Evolutionary conservation across 2,113 vertebrate species (phyloP).

Genomic region (Phycodurus eques): DNA sequence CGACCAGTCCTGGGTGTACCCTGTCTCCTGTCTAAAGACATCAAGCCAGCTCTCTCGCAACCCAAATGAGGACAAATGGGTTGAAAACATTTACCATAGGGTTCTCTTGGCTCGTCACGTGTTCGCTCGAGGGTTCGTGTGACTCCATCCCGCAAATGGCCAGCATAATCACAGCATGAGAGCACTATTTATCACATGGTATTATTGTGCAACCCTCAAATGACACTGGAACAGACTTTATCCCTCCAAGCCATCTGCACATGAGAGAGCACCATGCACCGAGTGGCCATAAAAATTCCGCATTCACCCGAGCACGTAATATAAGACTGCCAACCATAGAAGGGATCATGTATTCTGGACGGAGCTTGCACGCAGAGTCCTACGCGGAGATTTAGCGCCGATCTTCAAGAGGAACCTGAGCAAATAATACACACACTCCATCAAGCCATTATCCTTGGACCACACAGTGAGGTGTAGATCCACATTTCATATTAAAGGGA

Average conservation of each 20-base stretch:
- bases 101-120: neutral
- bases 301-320: constrained; percentile 55
- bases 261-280: constrained; percentile 24
- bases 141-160: constrained; percentile 28
- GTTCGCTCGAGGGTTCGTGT: constrained; percentile 38
- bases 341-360: constrained; percentile 43
- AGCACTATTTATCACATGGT: constrained; percentile 50
- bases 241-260: constrained; percentile 52
- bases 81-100: neutral
- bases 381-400: constrained; percentile 46
- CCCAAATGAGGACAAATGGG: neutral
- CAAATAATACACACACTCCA: constrained; percentile 53
- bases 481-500: constrained; percentile 50
- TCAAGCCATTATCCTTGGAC: constrained; percentile 52
- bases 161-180: constrained; percentile 36
- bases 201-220: constrained; percentile 33
- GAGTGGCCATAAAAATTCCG: constrained; percentile 56
- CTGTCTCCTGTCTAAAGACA: neutral
- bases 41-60: neutral
- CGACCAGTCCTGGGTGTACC: neutral
- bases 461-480: constrained; percentile 33
- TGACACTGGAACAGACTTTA: constrained; percentile 39
- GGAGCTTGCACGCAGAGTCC: constrained; percentile 27
- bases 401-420: constrained; percentile 22
- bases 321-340: constrained; percentile 49